Evolutionary conservation across 2,888 invertebrate species (phyloP), one percentile per base, ranked within the genome.

Genomic region (Ligdia adustata): DNA sequence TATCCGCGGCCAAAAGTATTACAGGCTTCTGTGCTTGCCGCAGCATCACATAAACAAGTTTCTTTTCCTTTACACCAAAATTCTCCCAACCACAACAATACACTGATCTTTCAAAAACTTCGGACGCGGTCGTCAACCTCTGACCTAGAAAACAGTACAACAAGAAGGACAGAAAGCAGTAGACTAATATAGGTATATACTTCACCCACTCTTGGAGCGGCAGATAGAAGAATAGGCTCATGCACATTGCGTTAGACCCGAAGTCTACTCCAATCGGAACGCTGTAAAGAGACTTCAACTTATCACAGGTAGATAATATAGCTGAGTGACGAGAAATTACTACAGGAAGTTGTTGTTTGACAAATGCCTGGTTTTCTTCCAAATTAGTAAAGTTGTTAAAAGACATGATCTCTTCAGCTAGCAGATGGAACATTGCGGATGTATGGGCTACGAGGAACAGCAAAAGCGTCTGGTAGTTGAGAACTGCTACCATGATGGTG

Each of bases 1-100:
- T 84, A 60, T 80, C 75, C 5, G 84, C 87, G 1, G 88, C 89
- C 9, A 82, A 29, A 4, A 89, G 16, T 9, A 73, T 60, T 4
- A 86, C 72, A 1, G 77, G 76, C 42, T 71, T 76, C 52, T 89
- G 89, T 0, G 86, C 75, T 45, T 78, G 71, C 9, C 76, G 33
- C 11, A 88, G 54, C 72, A 85, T 81, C 7, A 79, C 45, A 15
- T 66, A 83, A 0, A 85, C 51, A 3, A 72, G 41, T 50, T 72
- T 82, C 60, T 71, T 72, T 27, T 85, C 80, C 0, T 66, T 75
- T 6, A 73, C 9, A 9, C 66, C 64, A 33, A 86, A 86, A 3
- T 77, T 79, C 55, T 89, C 86, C 89, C 89, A 89, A 0, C 88
- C 88, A 51, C 89, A 87, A 27, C 75, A 64, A 43, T 86, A 88